Base-by-base conservation (phyloP, 2,888 invertebrate species). In the Heterodera filipjevi region DNA sequence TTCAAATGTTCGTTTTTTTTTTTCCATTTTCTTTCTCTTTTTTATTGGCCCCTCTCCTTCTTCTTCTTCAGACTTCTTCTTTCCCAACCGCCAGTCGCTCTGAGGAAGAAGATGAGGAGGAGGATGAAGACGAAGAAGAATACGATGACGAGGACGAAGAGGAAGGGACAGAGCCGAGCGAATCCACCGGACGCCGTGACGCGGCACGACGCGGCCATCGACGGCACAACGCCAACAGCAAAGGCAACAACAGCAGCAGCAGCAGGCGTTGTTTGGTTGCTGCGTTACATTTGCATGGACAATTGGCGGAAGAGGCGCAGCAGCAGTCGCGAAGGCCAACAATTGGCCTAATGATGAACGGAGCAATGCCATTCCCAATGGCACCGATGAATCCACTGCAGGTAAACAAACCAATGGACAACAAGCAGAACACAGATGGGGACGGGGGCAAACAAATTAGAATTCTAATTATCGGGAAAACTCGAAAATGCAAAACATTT, bases 51-150 rank as follows among this genome's bases (percentile, higher is more conserved):
- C 39, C 39, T n/a, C 3, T 14, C 64, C n/a, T 59, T 59, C 64
- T 35, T 22, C 35, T 68, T 59, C 81, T 87, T 59, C 81, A 87
- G 87, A 87, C 87, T 22, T 87, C 87, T 53, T 87, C 87, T 3
- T 88, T 82, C 81, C 87, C 87, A 1, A 87, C 88, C 3, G 46
- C 75, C 19, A 81, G 80, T 35, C 80, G 78, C 22, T 82, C 84
- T 14, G 53, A 77, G 30, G 74, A 74, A 14, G 80, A 82, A 33
- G 84, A 85, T 5, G 84, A 85, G 53, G 85, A 66, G n/a, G 30
- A 66, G 22, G 49, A 53, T 19, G 49, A 53, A 1, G 49, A 53
- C 22, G 49, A 53, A 19, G 49, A 53, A 19, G 49, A 53, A n/a
- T n/a, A n/a, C n/a, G n/a, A n/a, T n/a, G n/a, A n/a, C 19, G 49